Evolutionary conservation across 2,888 invertebrate species (phyloP).

Genomic region (Uloborus plumipes): DNA sequence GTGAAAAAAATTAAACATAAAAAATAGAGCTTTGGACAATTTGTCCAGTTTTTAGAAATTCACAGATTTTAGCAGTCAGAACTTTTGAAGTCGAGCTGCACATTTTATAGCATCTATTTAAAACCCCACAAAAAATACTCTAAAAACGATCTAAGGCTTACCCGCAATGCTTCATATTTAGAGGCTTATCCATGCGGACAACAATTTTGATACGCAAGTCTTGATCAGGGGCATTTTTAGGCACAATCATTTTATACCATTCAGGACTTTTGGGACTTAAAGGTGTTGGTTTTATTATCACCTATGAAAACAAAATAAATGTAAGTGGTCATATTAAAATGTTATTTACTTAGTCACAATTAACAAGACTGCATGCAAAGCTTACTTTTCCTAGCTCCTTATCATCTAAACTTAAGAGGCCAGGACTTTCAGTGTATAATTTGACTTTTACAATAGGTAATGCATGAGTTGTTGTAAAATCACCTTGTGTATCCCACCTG

Average conservation of each 20-base stretch:
- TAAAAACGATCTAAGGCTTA: slow-evolving; percentile 71
- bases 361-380: background rate
- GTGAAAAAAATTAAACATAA: too few relatives aligned
- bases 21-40: too few relatives aligned
- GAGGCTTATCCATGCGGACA: slow-evolving; percentile 97
- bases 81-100: too few relatives aligned
- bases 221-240: slow-evolving; percentile 95
- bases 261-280: slow-evolving; percentile 78
- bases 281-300: slow-evolving; percentile 67
- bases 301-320: slow-evolving; percentile 24
- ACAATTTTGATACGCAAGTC: slow-evolving; percentile 97
- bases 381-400: slow-evolving; percentile 91
- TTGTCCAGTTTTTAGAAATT: too few relatives aligned
- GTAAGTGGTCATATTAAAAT: background rate
- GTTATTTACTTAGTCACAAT: background rate
- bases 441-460: slow-evolving; percentile 98
- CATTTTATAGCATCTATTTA: too few relatives aligned
- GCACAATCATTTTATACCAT: slow-evolving; percentile 97
- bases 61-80: too few relatives aligned
- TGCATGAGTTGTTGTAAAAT: slow-evolving; percentile 98
- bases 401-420: slow-evolving; percentile 97
- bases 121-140: too few relatives aligned
- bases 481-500: slow-evolving; percentile 99
- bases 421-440: slow-evolving; percentile 96
- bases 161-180: slow-evolving; percentile 99